These are phyloP conservation scores for Pachliopta kotzebuea DNA, from an alignment of 2,888 invertebrate genomes.

Conservation along the genomic window DNA sequence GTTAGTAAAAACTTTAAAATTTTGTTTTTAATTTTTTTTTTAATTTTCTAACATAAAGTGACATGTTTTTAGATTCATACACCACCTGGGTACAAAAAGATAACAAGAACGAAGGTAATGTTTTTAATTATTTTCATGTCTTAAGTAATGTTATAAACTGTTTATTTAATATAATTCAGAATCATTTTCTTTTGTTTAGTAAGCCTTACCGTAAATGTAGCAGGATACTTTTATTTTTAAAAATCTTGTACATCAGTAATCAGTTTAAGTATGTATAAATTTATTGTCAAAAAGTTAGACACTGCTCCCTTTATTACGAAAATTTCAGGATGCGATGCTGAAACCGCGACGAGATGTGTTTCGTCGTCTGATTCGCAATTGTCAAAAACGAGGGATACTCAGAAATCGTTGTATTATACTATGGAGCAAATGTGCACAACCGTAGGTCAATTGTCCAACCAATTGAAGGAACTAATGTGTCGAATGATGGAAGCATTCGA, in stretches of 20 bases:
- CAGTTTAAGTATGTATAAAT: too few relatives aligned
- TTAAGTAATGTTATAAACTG: neutral
- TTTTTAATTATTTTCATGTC: neutral
- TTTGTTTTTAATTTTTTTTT: neutral
- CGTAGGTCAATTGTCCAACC: constrained; percentile 43
- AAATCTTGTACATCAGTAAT: too few relatives aligned
- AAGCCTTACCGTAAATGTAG: too few relatives aligned
- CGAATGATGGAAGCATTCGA: constrained; percentile 36
- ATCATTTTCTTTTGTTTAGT: too few relatives aligned
- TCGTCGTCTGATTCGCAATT: constrained; percentile 35
- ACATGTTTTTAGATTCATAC: constrained; percentile 11
- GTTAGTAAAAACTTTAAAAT: constrained; percentile 20
- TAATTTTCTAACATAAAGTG: neutral
- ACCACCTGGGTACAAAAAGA: constrained; percentile 15
- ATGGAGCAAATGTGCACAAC: constrained; percentile 46
- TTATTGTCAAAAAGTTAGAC: too few relatives aligned
- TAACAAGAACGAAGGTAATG: constrained; percentile 19
- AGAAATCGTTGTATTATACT: constrained; percentile 33
- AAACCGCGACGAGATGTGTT: constrained; percentile 23
- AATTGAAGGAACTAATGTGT: constrained; percentile 42
- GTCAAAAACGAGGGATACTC: constrained; percentile 21
- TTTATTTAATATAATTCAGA: neutral
- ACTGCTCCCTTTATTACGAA: too few relatives aligned
- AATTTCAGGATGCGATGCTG: constrained; percentile 30
- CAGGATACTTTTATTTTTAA: too few relatives aligned